Base-by-base conservation (phyloP, 2,888 invertebrate species). In the Oligia latruncula region DNA sequence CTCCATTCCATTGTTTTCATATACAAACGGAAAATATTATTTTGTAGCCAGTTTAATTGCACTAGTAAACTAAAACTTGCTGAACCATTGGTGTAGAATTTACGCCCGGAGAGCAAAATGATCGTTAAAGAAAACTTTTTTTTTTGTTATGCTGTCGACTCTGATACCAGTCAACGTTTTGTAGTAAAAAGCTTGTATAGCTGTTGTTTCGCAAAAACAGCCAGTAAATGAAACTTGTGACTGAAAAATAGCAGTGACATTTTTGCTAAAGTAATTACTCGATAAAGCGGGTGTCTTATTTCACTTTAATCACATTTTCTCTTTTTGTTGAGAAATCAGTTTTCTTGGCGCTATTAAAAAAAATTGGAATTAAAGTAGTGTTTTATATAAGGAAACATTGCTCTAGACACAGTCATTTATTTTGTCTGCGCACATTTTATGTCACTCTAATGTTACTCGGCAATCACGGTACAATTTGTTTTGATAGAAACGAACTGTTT, bases 401-500 rank as follows among this genome's bases (percentile, higher is more conserved):
- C 46, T 55, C 40, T 40, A 71, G 66, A 83, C 29, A 67, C 3
- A 58, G 35, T 52, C 2, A 72, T 81, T 83, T 73, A 29, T 81
- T 65, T 70, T 5, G 40, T 65, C 46, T 71, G 23, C 20, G 23
- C 40, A 71, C 55, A 55, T 74, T 70, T 74, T 62, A 71, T 49
- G 65, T 62, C 29, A 62, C 65, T 60, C n/a, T 77, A 67, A 74
- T 67, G 29, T 43, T 72, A 68, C 78, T 77, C 81, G 87, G 89
- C 71, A 86, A 86, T 75, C 87, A 88, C 43, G 87, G 87, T 87
- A 88, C 68, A 74, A 78, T 74, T 73, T 17, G 52, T 86, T 83
- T 73, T 68, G 52, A 78, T 68, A 52, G 29, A 58, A 67, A 35
- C 29, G 9, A 72, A 70, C 11, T 64, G 23, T 75, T 68, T 65